Conservation (phyloP, 1,140 invertebrate species). For the Lepidurus apus region DNA sequence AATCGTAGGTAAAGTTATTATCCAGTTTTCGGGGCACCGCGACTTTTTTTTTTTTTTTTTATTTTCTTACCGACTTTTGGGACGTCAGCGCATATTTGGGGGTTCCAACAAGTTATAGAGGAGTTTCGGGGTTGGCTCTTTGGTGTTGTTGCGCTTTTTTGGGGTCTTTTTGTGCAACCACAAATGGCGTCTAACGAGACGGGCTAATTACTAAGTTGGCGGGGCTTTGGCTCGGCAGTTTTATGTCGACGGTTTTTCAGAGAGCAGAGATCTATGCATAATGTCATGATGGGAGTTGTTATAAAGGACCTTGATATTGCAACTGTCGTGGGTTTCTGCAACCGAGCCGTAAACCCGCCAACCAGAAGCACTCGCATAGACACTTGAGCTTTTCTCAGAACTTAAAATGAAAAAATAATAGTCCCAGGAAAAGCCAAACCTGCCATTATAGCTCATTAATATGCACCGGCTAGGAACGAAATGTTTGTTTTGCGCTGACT, state of each 20-base stretch:
- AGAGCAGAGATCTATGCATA: constrained; percentile 13
- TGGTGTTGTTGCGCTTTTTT: neutral
- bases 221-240: constrained; percentile 16
- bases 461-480: constrained; percentile 11
- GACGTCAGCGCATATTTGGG: constrained; percentile 12
- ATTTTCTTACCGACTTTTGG: neutral
- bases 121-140: constrained; percentile 1
- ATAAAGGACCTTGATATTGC: constrained; percentile 22
- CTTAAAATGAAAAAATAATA: constrained; percentile 22
- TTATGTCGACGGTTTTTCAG: constrained; percentile 19
- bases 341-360: constrained; percentile 20
- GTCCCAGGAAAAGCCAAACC: neutral
- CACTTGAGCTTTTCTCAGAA: constrained; percentile 8
- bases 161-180: constrained; percentile 17
- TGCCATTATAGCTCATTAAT: constrained; percentile 22
- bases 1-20: constrained; percentile 19
- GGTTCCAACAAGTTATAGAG: constrained; percentile 2
- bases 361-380: constrained; percentile 9
- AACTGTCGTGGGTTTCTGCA: constrained; percentile 8
- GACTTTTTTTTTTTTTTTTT: neutral
- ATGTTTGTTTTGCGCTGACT: neutral
- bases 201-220: constrained; percentile 21
- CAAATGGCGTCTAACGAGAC: constrained; percentile 21
- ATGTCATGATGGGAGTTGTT: constrained; percentile 21
- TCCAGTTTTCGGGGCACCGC: neutral